Conservation (phyloP, 2,797 vertebrate species). For the Lates japonicus region DNA sequence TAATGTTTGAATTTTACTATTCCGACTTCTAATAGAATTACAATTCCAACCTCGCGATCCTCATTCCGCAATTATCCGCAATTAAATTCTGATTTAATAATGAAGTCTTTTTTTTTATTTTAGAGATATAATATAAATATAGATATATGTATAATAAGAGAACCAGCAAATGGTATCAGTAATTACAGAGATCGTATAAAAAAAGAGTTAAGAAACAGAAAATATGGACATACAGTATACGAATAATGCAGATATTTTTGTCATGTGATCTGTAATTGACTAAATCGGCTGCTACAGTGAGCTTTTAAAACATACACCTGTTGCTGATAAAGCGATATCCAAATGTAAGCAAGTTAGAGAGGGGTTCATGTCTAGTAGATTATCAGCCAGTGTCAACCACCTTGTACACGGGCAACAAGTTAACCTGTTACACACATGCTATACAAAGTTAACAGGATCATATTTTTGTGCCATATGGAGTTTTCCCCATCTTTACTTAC, state of each 20-base stretch:
- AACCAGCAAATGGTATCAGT: neutral
- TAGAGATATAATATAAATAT: no score
- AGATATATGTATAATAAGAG: no score
- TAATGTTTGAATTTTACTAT: neutral
- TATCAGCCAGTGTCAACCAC: neutral
- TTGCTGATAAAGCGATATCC: neutral
- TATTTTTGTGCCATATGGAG: conserved; percentile 4
- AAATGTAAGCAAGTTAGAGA: neutral
- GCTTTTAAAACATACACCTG: neutral
- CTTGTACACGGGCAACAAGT: conserved; percentile 12
- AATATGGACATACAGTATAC: neutral
- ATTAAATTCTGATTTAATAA: no score
- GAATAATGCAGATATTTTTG: neutral
- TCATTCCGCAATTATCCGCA: no score
- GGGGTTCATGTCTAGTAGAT: neutral
- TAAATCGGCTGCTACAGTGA: neutral
- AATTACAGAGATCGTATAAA: neutral
- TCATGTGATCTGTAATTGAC: neutral
- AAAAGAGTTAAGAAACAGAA: no score
- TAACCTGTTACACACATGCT: conserved; percentile 13
- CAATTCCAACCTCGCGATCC: no score
- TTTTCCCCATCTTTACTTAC: conserved; percentile 1
- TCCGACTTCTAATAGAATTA: no score
- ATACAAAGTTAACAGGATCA: conserved; percentile 15
- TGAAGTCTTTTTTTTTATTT: no score